Conservation (phyloP, 2,113 vertebrate species). For the Talpa occidentalis region DNA sequence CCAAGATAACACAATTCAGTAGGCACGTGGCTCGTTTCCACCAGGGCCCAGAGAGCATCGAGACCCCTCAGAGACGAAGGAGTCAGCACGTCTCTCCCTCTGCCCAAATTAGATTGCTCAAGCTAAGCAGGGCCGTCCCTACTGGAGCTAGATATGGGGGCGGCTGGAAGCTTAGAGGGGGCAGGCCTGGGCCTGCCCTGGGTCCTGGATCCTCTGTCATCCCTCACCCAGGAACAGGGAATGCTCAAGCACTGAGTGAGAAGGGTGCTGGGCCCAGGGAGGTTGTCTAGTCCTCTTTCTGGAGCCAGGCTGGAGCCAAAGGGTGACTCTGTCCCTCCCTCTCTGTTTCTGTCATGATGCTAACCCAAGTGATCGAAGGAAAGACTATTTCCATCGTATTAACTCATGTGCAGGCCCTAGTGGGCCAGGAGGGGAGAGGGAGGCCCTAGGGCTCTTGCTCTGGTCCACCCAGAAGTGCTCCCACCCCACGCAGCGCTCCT, state of each 20-base stretch:
- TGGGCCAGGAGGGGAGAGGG: neutral
- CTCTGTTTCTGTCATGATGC: neutral
- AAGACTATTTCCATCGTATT: neutral
- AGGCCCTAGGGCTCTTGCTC: neutral
- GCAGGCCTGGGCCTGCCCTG: conserved; percentile 9
- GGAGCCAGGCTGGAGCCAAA: neutral
- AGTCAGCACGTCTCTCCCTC: neutral
- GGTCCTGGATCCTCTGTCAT: neutral
- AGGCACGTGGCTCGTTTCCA: neutral
- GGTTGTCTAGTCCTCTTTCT: neutral
- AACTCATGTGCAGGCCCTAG: accelerated
- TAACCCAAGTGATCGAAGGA: neutral
- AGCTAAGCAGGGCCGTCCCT: neutral
- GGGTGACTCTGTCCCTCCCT: neutral
- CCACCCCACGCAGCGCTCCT: conserved; percentile 75
- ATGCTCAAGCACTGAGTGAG: neutral
- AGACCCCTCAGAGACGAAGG: neutral
- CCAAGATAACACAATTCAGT: neutral
- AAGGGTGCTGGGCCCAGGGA: neutral
- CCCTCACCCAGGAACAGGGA: neutral
- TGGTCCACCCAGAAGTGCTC: neutral
- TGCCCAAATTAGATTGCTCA: neutral
- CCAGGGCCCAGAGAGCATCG: neutral
- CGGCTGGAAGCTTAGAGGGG: neutral
- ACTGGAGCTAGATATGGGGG: neutral